Evolutionary conservation across 2,797 vertebrate genomes (phyloP).

Genomic region (Mus minutoides): DNA sequence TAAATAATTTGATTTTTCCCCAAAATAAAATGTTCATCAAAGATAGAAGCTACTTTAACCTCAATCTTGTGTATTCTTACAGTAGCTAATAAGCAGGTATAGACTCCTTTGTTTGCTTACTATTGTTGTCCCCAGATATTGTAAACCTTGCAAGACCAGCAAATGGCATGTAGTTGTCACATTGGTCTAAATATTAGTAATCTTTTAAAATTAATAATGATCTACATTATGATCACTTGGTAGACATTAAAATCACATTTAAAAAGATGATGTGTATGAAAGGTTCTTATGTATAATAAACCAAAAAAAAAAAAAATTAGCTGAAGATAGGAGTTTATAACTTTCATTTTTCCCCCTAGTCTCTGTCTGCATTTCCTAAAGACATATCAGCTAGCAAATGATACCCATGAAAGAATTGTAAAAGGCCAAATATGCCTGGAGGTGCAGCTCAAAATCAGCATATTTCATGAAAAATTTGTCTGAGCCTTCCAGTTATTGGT

Average conservation of each 20-base stretch:
- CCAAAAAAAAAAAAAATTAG: neutral
- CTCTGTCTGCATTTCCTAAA: neutral
- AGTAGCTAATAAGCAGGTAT: neutral
- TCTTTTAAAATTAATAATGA: conserved; percentile 6
- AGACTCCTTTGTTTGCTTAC: neutral
- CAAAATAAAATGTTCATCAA: neutral
- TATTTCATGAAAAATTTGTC: neutral
- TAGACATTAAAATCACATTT: neutral
- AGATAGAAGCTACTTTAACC: neutral
- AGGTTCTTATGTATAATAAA: neutral
- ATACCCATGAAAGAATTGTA: neutral
- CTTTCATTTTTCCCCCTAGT: neutral
- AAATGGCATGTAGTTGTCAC: neutral
- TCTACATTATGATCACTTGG: neutral
- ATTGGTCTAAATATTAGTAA: neutral
- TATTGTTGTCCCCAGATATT: neutral
- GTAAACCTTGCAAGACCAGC: neutral
- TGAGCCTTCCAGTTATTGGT: neutral
- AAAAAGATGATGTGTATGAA: neutral
- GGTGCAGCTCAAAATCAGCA: neutral
- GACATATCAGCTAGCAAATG: neutral
- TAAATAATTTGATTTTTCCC: neutral
- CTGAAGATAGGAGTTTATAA: neutral
- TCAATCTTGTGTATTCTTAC: neutral
- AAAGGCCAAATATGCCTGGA: neutral